phyloP scores from a whole-genome alignment of 2,113 vertebrate genomes.

The Arvicanthis niloticus region DNA sequence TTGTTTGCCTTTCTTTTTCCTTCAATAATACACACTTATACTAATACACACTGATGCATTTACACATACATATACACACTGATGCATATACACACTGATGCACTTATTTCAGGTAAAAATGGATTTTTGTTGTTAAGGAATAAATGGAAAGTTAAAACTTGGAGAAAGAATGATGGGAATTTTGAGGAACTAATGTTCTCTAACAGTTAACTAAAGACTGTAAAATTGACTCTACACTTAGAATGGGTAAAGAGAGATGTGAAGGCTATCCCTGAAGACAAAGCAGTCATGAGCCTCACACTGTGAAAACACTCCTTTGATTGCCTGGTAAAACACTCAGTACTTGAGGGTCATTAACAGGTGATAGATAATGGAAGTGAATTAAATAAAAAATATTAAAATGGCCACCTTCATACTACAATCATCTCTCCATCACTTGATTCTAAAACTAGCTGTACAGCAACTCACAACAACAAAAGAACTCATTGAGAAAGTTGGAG shows the following conservation, averaged over 20 bases:
- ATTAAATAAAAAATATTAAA: background rate
- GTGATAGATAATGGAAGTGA: background rate
- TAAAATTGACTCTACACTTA: background rate
- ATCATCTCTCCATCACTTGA: background rate
- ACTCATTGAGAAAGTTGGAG: background rate
- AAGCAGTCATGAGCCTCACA: background rate
- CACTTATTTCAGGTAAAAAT: background rate
- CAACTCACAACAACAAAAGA: background rate
- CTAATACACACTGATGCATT: no score
- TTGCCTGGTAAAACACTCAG: background rate
- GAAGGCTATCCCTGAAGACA: background rate
- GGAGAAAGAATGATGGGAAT: background rate
- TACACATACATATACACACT: no score
- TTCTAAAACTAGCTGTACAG: background rate
- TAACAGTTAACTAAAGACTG: background rate
- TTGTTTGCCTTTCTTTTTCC: background rate
- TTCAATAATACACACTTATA: background rate
- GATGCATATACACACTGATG: no score
- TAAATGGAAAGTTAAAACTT: constrained; percentile 38
- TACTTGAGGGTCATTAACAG: background rate
- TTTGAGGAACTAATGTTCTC: background rate
- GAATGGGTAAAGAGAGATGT: background rate
- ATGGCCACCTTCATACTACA: background rate
- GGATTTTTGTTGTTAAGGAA: background rate
- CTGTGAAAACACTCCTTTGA: background rate